Base-by-base conservation (phyloP, 2,888 invertebrate genomes). In the Apodemia mormo region DNA sequence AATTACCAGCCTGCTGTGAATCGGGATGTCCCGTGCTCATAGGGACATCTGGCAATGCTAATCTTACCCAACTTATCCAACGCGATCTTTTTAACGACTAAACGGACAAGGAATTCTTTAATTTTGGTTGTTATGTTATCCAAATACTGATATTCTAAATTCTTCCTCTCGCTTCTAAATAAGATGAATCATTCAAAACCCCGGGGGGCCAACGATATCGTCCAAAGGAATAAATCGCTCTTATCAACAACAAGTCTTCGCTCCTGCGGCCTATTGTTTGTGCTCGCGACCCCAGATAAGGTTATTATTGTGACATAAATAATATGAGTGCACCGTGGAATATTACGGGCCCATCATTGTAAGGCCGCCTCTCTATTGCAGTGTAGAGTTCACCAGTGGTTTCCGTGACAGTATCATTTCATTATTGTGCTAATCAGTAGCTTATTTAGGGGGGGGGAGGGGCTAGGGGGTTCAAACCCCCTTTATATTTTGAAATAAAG, bases 261-360 rank as follows among this genome's bases (percentile, higher is more conserved):
- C 77, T 80, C 78, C 75, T 77, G 33, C 75, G 72, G 76, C 73
- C 80, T 76, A 76, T 78, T 90, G 90, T 89, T 90, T 90, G 86
- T 82, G 86, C 79, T 76, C 74, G 73, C 87, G 90, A 89, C 90
- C 91, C 80, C 71, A 78, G 92, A 93, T 92, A 92, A 92, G 86
- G 85, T 87, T 88, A 89, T 87, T 90, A 86, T 89, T 88, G 86
- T 88, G 89, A 88, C 91, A 90, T 90, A 87, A 88, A 88, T 91
- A 85, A 82, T 80, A 75, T 74, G 75, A 73, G 73, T 76, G 71
- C 74, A 70, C 75, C 73, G 79, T 90, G 92, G 92, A 92, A 92
- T 91, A 89, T 82, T 90, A 91, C 91, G 82, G 84, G 82, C 81
- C 81, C 79, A 73, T 75, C 72, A 72, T 70, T 71, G 43, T 65